A percentile compares a stretch with the other conserved stretches of the same genome.
Conservation (phyloP, 2,113 vertebrate species). For the Tyrannus savana region DNA sequence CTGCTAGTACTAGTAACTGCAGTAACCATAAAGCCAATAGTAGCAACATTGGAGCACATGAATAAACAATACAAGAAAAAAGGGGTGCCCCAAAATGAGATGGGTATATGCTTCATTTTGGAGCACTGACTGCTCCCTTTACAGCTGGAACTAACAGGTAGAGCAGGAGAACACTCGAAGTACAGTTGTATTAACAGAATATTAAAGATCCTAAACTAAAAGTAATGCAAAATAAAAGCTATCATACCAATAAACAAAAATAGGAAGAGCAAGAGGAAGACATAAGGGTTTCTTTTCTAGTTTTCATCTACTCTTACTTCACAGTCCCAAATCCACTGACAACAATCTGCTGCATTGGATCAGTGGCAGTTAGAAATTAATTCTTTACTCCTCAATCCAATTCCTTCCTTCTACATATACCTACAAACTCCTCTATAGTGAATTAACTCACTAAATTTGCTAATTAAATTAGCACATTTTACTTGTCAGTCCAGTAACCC, state of each 20-base stretch:
- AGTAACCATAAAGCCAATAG: not conserved
- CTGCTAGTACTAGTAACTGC: not conserved
- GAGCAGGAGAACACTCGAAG: not conserved
- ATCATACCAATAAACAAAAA: not conserved
- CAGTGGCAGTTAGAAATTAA: not conserved
- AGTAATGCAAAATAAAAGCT: not conserved
- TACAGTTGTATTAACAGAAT: not conserved
- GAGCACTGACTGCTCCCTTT: not conserved
- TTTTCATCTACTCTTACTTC: not conserved
- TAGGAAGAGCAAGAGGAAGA: not conserved
- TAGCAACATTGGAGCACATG: not conserved
- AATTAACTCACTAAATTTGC: not conserved
- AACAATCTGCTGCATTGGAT: not conserved
- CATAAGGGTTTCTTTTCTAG: not conserved
- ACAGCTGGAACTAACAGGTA: not conserved
- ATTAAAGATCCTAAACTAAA: not conserved
- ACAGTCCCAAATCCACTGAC: not conserved
- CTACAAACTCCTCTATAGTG: fast-evolving
- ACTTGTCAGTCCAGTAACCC: not conserved
- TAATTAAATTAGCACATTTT: not conserved
- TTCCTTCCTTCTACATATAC: not conserved
- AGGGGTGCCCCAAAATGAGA: not conserved
- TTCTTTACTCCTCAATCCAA: not conserved
- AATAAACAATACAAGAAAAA: not conserved
- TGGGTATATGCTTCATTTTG: not conserved